Conservation (phyloP, 2,113 vertebrate species). For the Takifugu bimaculatus region DNA sequence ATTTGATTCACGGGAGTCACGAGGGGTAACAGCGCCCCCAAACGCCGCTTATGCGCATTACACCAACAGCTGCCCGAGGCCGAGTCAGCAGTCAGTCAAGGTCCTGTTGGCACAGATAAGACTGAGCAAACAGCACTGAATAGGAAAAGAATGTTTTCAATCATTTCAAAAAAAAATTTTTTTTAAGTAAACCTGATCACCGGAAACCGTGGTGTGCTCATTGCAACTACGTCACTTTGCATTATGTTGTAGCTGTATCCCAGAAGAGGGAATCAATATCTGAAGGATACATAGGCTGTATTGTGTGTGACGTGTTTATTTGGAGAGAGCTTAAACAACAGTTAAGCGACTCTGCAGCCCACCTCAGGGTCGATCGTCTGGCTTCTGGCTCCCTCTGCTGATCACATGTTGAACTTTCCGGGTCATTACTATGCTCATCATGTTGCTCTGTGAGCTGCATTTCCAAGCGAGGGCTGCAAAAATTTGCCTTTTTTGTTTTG, state of each 20-base stretch:
- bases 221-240: too few relatives aligned
- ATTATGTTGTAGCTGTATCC: neutral
- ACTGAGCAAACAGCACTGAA: too few relatives aligned
- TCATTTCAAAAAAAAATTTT: too few relatives aligned
- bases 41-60: conserved; percentile 35
- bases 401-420: conserved; percentile 43
- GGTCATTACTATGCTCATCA: conserved; percentile 7
- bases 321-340: neutral
- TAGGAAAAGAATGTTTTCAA: too few relatives aligned
- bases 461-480: too few relatives aligned
- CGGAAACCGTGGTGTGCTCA: too few relatives aligned
- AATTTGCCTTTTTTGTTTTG: too few relatives aligned
- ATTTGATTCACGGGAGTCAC: neutral
- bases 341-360: conserved; percentile 3
- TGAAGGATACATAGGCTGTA: neutral
- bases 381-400: conserved; percentile 68
- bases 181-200: too few relatives aligned
- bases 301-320: neutral
- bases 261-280: neutral
- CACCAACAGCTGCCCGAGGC: conserved; percentile 52
- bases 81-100: conserved; percentile 30
- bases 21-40: conserved; percentile 40
- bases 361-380: conserved; percentile 22
- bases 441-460: conserved; percentile 17
- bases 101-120: neutral